phyloP scores from a whole-genome alignment of 2,797 vertebrate genomes.

The Sebastes matsubarae region DNA sequence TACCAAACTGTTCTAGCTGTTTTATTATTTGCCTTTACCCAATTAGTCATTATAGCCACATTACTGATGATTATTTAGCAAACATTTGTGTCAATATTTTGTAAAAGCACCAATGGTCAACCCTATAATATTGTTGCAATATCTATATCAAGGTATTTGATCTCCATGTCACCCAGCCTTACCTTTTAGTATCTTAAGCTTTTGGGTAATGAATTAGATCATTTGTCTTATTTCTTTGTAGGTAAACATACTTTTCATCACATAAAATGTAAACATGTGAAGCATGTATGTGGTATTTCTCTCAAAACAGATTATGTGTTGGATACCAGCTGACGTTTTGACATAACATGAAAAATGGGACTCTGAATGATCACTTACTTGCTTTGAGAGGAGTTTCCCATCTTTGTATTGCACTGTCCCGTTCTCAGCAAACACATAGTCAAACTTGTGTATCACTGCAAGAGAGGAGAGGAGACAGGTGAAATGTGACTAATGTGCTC shows the following conservation, averaged over 20 bases:
- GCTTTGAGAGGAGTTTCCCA: constrained; percentile 91
- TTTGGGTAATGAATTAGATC: accelerated
- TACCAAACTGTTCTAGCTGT: too few relatives aligned
- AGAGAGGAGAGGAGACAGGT: constrained; percentile 29
- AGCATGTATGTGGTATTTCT: not conserved
- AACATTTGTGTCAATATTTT: too few relatives aligned
- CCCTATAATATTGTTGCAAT: too few relatives aligned
- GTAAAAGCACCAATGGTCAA: too few relatives aligned
- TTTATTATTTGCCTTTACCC: too few relatives aligned
- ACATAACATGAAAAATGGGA: not conserved
- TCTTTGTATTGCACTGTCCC: constrained; percentile 98
- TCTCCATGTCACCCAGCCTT: too few relatives aligned
- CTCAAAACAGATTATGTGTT: not conserved
- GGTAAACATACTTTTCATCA: not conserved
- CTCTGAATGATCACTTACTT: constrained; percentile 78
- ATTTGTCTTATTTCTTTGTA: not conserved
- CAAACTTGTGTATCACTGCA: constrained; percentile 94
- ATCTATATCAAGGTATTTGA: too few relatives aligned
- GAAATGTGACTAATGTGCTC: not conserved
- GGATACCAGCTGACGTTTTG: not conserved
- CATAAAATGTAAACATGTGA: not conserved
- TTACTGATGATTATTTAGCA: too few relatives aligned
- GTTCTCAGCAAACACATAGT: constrained; percentile 97
- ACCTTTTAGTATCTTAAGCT: too few relatives aligned
- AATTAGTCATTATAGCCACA: too few relatives aligned